Base-by-base conservation (phyloP, 2,797 vertebrate genomes). In the Otolemur crassicaudatus region DNA sequence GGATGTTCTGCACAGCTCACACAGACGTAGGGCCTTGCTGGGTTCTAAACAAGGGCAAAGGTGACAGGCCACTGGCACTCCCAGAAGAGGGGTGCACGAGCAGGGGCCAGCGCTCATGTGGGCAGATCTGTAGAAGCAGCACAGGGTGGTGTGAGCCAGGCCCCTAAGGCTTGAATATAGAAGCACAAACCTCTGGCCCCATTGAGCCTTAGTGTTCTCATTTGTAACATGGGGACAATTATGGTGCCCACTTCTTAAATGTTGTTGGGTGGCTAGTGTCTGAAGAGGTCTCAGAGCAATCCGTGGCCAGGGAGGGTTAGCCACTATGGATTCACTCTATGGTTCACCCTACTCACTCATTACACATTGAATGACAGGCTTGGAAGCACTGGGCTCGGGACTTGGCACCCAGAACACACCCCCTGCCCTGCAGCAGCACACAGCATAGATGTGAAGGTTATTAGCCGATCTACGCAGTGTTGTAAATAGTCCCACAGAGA, bases 51-150 rank as follows among this genome's bases (percentile, higher is more conserved):
- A 31, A 61, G 60, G 25, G 63, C 25, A 31, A 43, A 53, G 31
- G 11, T 56, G 46, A 34, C 7, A 17, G 2, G 63, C 7, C 9
- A 1, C 25, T 49, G 17, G 49, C 56, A 25, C 40, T 34, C 40
- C 37, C 10, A 13, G 17, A 23, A 23, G 7, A 46, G 14, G 13
- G 19, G 53, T 7, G 11, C 31, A 7, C 34, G n/a, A 58, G 65
- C 25, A 22, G 27, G 19, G 73, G 46, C 82, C 43, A 29, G 6
- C 1, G 2, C 31, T 56, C 1, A 63, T 4, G 0, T 37, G 5
- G 86, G 25, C 22, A n/a, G 23, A 53, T n/a, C 73, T 73, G 10
- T 0, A 76, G 70, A 73, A 20, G 16, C 31, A n/a, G 34, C 16
- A 17, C 11, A 40, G 16, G 20, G 2, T 37, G n/a, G 19, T 27